Percentiles rank a stretch among this genome's conserved stretches.
Conservation (phyloP, 2,113 vertebrate genomes). For the Tachysurus fulvidraco region DNA sequence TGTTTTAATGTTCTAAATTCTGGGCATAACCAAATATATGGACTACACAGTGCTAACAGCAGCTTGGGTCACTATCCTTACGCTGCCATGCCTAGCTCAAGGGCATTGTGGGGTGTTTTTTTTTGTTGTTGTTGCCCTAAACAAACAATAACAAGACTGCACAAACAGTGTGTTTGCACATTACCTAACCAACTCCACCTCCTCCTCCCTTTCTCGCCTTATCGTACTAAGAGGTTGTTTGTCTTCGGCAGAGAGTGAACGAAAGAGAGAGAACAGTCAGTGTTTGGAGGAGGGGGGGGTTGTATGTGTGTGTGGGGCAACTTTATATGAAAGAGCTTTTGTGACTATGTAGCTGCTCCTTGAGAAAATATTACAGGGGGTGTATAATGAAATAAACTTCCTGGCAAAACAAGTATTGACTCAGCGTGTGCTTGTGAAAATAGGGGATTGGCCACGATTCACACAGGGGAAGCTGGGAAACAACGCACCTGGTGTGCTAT, state of each 20-base stretch:
- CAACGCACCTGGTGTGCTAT: slow-evolving; percentile 61
- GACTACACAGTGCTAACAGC: background rate
- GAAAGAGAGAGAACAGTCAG: slow-evolving; percentile 28
- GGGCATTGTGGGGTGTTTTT: slow-evolving; percentile 33
- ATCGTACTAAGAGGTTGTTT: slow-evolving; percentile 80
- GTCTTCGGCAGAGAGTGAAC: slow-evolving; percentile 68
- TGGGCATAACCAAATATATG: background rate
- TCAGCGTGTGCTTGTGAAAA: slow-evolving; percentile 54
- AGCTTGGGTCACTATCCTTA: background rate
- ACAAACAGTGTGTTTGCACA: slow-evolving; percentile 78
- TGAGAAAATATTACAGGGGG: slow-evolving; percentile 71
- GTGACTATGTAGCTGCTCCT: slow-evolving; percentile 68
- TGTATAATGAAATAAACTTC: slow-evolving; percentile 77
- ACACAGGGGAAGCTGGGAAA: slow-evolving; percentile 61
- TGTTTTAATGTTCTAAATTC: background rate
- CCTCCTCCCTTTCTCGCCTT: slow-evolving; percentile 66
- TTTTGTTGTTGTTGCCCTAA: slow-evolving; percentile 65
- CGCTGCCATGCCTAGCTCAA: slow-evolving; percentile 39
- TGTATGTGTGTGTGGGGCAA: slow-evolving; percentile 4
- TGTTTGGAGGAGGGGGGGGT: no score
- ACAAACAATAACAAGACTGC: slow-evolving; percentile 80
- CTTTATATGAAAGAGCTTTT: slow-evolving; percentile 65
- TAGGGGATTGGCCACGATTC: slow-evolving; percentile 37
- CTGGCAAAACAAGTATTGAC: slow-evolving; percentile 66
- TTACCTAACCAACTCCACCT: slow-evolving; percentile 70